Evolutionary conservation across 2,888 invertebrate genomes (phyloP).

Genomic region (Apeira syringaria): DNA sequence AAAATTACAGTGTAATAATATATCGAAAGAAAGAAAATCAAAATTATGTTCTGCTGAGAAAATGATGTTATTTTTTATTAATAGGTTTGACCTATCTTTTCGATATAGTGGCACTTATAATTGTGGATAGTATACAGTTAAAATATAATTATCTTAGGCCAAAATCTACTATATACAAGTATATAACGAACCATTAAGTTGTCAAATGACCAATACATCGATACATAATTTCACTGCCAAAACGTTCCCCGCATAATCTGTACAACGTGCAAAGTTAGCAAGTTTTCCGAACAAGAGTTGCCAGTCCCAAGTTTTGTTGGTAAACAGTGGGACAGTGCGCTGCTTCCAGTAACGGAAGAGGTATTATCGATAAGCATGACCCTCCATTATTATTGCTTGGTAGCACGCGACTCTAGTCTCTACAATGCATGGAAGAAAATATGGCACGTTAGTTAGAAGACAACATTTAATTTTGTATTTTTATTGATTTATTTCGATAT

Average conservation of each 20-base stretch:
- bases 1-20: too few species aligned
- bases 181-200: neutral
- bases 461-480: too few species aligned
- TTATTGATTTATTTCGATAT: too few species aligned
- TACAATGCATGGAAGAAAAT: neutral
- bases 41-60: too few species aligned
- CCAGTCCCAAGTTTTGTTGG: constrained; percentile 48
- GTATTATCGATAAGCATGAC: constrained; percentile 56
- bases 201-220: constrained; percentile 1
- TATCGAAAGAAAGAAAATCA: too few species aligned
- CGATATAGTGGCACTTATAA: too few species aligned
- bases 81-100: too few species aligned
- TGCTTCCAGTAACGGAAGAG: constrained; percentile 55
- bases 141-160: too few species aligned
- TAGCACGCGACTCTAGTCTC: constrained; percentile 48
- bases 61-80: too few species aligned
- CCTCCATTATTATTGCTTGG: constrained; percentile 50
- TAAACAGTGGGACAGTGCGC: constrained; percentile 50
- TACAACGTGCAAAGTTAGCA: constrained; percentile 9
- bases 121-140: too few species aligned
- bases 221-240: constrained; percentile 7
- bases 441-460: neutral
- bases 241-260: constrained; percentile 10
- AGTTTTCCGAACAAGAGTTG: constrained; percentile 28
- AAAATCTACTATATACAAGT: too few species aligned